Evolutionary conservation across 2,888 invertebrate species (phyloP).

Genomic region (Cryptocephalus primarius): DNA sequence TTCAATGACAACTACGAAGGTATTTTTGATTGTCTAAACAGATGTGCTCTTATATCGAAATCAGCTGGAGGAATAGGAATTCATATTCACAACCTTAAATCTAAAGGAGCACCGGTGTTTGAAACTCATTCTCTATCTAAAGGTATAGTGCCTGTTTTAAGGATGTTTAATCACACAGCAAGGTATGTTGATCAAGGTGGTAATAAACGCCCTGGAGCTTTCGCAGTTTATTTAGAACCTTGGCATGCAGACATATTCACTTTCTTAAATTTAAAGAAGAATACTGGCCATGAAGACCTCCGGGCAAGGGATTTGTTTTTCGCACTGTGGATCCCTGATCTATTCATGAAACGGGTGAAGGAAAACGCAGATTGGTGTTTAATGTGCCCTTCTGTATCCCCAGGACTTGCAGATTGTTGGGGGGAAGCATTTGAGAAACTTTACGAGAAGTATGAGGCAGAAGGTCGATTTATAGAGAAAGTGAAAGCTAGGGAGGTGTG

Average conservation of each 20-base stretch:
- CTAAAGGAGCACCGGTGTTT: conserved; percentile 82
- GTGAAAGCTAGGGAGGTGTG: conserved; percentile 81
- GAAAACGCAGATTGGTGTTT: conserved; percentile 79
- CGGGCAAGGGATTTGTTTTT: conserved; percentile 94
- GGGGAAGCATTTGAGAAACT: conserved; percentile 88
- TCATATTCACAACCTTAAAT: conserved; percentile 90
- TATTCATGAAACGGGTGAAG: conserved; percentile 94
- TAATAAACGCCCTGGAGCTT: conserved; percentile 94
- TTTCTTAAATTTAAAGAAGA: conserved; percentile 83
- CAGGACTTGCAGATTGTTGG: conserved; percentile 85
- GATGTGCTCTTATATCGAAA: conserved; percentile 93
- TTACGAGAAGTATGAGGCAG: conserved; percentile 78
- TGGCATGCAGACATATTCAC: conserved; percentile 98
- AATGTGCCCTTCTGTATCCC: conserved; percentile 93
- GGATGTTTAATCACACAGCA: conserved; percentile 92
- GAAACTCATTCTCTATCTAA: conserved; percentile 93
- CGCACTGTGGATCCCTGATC: conserved; percentile 95
- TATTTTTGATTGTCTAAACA: conserved; percentile 82
- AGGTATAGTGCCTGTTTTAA: conserved; percentile 90
- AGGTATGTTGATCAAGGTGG: conserved; percentile 97
- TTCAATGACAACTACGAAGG: conserved; percentile 91
- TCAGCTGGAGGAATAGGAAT: conserved; percentile 96
- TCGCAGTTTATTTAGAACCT: conserved; percentile 95
- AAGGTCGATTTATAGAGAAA: conserved; percentile 49
- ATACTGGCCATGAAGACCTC: conserved; percentile 84